These are phyloP conservation scores for Furcifer pardalis DNA, from an alignment of 2,797 vertebrate species.

Conservation along the genomic window DNA sequence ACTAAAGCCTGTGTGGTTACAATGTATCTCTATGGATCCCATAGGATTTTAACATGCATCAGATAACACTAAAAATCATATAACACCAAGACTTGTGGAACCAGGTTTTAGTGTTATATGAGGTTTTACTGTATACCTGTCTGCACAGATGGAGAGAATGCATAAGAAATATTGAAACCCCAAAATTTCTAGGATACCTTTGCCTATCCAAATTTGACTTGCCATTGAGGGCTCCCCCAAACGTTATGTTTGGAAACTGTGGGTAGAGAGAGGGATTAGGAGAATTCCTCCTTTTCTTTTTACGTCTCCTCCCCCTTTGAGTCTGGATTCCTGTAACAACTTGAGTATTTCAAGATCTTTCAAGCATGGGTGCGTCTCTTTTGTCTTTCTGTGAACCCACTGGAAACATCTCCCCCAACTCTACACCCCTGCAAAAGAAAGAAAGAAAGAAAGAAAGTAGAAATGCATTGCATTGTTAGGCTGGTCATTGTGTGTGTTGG, in stretches of 20 bases:
- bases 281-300: neutral
- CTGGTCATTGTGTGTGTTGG: neutral
- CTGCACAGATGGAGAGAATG: neutral
- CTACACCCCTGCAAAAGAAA: neutral
- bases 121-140: neutral
- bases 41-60: too few relatives aligned
- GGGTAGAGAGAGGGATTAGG: too few relatives aligned
- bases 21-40: too few relatives aligned
- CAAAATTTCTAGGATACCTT: too few relatives aligned
- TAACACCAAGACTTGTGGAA: too few relatives aligned
- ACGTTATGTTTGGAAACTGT: neutral
- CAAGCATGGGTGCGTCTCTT: neutral
- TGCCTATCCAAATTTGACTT: neutral
- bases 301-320: neutral
- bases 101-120: too few relatives aligned
- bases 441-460: neutral
- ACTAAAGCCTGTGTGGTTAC: too few relatives aligned
- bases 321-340: neutral
- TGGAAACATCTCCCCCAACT: neutral
- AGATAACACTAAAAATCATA: too few relatives aligned
- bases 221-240: too few relatives aligned
- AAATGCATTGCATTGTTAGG: neutral
- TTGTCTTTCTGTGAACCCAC: neutral
- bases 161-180: neutral
- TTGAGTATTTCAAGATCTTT: neutral